phyloP scores from a whole-genome alignment of 1,140 invertebrate genomes.

The Camponotus pennsylvanicus region DNA sequence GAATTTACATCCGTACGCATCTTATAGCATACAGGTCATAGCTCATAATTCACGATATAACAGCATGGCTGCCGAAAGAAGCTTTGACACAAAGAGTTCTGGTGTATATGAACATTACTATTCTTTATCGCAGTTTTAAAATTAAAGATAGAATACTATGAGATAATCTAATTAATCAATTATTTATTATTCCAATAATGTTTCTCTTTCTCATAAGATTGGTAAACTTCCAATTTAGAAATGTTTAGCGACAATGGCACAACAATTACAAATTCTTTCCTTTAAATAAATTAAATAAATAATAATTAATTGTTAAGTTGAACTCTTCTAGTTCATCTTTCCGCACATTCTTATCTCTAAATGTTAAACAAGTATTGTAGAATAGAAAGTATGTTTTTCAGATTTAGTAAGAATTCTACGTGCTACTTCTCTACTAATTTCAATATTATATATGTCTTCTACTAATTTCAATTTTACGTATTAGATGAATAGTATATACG shows the following conservation, averaged over 20 bases:
- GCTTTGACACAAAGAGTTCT: constrained; percentile 20
- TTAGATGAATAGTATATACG: neutral
- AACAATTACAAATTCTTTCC: too few relatives aligned
- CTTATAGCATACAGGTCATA: constrained; percentile 45
- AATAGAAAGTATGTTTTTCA: too few relatives aligned
- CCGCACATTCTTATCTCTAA: too few relatives aligned
- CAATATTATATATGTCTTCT: neutral
- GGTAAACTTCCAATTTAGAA: neutral
- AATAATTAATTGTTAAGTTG: too few relatives aligned
- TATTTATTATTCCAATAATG: neutral
- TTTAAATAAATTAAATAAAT: too few relatives aligned
- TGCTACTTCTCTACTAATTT: too few relatives aligned
- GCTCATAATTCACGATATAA: constrained; percentile 55
- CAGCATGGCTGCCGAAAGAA: neutral
- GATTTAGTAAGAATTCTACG: neutral
- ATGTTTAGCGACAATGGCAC: too few relatives aligned
- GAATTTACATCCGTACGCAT: constrained; percentile 57
- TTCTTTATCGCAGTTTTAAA: neutral
- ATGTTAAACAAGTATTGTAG: too few relatives aligned
- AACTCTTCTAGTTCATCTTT: too few relatives aligned
- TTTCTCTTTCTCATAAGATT: neutral
- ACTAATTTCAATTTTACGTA: neutral
- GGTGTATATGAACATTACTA: constrained; percentile 46
- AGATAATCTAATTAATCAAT: neutral
- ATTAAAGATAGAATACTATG: neutral